Evolutionary conservation across 2,113 vertebrate genomes (phyloP).

Genomic region (Lepus timidus): DNA sequence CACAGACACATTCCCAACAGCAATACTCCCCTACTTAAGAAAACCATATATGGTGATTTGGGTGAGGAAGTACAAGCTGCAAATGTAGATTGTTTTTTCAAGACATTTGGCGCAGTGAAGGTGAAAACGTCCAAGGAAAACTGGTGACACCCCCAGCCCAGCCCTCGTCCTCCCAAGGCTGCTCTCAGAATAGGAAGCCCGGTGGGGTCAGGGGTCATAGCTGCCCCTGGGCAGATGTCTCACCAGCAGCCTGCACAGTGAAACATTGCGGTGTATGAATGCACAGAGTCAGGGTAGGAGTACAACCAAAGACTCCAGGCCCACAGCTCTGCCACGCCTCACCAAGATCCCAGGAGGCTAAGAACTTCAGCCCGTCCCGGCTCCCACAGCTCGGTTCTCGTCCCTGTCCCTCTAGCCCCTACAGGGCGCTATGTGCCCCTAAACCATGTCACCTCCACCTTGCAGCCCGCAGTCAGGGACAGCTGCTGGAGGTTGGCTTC

Average conservation of each 20-base stretch:
- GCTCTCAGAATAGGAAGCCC: not conserved
- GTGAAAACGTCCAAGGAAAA: not conserved
- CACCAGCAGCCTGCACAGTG: not conserved
- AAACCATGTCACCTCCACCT: not conserved
- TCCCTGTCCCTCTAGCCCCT: too few relatives aligned
- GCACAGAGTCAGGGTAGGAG: not conserved
- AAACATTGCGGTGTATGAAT: not conserved
- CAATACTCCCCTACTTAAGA: not conserved
- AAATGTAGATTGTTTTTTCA: not conserved
- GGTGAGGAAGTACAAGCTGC: not conserved
- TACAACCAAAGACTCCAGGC: not conserved
- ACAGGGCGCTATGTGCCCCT: not conserved
- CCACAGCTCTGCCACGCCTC: not conserved
- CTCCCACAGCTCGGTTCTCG: too few relatives aligned
- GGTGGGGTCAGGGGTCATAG: not conserved
- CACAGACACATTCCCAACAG: not conserved
- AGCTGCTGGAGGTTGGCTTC: not conserved
- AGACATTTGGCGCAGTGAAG: not conserved
- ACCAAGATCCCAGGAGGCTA: too few relatives aligned
- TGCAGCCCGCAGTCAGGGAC: not conserved
- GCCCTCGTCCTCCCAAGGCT: not conserved
- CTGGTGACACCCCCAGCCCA: not conserved
- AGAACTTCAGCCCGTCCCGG: too few relatives aligned
- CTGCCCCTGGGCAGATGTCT: not conserved
- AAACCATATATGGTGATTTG: not conserved